Evolutionary conservation across 2,888 invertebrate genomes (phyloP), one percentile per base, ranked within the genome.

Genomic region (Drosophila lutescens): DNA sequence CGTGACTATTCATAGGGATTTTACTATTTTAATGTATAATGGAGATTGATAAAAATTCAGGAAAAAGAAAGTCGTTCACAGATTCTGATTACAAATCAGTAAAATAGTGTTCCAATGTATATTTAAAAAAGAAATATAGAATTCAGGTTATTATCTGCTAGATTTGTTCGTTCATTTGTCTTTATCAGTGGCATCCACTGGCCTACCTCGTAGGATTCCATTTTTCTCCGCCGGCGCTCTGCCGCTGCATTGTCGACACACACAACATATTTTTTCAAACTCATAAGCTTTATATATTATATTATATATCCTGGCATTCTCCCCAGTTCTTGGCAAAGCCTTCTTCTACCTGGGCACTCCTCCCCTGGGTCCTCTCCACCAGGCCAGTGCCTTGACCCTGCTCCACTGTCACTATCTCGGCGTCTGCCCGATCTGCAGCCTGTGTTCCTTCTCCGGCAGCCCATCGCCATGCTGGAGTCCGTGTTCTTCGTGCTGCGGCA

Each of bases 401-500:
- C 60, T 77, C 41, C 77, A 26, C 49, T 66, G 46, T 10, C 65
- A 81, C 20, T 66, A 56, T 10, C 26, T 68, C 13, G 67, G 60
- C 3, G 53, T 38, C 50, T 69, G 34, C 60, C 17, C 55, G 5
- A n/a, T 54, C 26, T 74, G 60, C 36, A 40, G 41, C 41, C 54
- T 40, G 8, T 55, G 69, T 8, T 15, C 68, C 9, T 56, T 56
- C 9, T n/a, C 41, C n/a, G n/a, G 26, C 30, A 20, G 43, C 47
- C 6, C 13, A 0, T 13, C 12, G 8, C 8, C 26, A 82, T 86
- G 85, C 50, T 84, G 20, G 63, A 54, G 13, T 15, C 61, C 44
- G 15, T 86, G 0, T 57, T 63, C 46, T 86, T 78, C 69, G 79
- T 79, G 20, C 73, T 82, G 44, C 54, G 46, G 26, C 81, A 86